A percentile compares a stretch with the other conserved stretches of the same genome.
Conservation (phyloP, 1,140 invertebrate genomes). For the Lepidurus apus region DNA sequence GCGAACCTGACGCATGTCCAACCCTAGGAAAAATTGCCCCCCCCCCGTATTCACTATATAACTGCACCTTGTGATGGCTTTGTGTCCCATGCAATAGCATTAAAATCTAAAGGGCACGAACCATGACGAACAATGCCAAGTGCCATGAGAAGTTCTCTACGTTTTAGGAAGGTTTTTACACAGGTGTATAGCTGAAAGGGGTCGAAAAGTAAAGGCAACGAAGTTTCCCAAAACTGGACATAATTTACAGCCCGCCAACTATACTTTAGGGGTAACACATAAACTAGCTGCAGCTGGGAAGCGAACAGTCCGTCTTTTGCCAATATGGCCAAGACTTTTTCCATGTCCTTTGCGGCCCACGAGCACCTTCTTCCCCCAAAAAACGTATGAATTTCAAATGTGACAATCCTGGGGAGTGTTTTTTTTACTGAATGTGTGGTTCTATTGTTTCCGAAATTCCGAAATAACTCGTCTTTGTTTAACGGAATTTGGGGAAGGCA, state of each 20-base stretch:
- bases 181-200: background rate
- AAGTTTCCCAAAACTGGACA: conserved; percentile 10
- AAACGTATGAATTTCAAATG: background rate
- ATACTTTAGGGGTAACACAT: background rate
- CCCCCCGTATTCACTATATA: background rate
- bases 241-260: conserved; percentile 9
- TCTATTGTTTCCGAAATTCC: too few relatives aligned
- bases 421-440: too few relatives aligned
- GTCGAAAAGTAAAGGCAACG: background rate
- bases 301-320: background rate
- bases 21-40: background rate
- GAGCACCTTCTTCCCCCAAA: background rate
- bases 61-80: background rate
- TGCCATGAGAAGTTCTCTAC: background rate
- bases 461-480: too few relatives aligned
- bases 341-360: background rate
- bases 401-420: too few relatives aligned
- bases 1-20: too few relatives aligned
- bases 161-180: background rate
- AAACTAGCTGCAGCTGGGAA: conserved; percentile 6
- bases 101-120: conserved; percentile 16
- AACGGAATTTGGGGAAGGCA: too few relatives aligned
- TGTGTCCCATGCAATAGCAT: conserved; percentile 13
- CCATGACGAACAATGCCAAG: conserved; percentile 8
- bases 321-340: background rate